Conservation (phyloP, 2,113 vertebrate species). For the Melanerpes aurifrons region DNA sequence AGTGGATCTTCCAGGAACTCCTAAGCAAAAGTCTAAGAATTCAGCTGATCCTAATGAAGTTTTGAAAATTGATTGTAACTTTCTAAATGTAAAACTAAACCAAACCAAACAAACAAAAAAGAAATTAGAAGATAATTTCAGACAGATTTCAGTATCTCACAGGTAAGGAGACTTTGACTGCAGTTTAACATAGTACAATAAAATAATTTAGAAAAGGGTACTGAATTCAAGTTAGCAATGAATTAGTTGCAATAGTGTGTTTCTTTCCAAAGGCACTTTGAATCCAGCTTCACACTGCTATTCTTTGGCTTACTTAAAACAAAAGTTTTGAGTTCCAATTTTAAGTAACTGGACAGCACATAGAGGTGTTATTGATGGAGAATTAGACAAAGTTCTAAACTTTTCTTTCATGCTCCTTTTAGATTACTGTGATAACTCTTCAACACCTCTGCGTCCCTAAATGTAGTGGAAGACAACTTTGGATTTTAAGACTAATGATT, state of each 20-base stretch:
- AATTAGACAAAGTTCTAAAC: not conserved
- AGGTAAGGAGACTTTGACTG: not conserved
- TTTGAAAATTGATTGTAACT: not conserved
- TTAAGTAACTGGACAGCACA: not conserved
- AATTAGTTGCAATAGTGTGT: not conserved
- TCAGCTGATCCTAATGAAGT: not conserved
- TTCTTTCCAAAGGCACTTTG: not conserved
- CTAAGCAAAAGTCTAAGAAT: not conserved
- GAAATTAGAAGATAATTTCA: not conserved
- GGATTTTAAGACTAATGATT: not conserved
- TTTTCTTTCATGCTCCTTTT: not conserved
- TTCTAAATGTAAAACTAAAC: not conserved
- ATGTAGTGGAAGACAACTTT: not conserved
- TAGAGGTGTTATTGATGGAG: not conserved
- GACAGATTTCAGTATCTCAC: not conserved
- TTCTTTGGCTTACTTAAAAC: not conserved
- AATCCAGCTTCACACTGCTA: not conserved
- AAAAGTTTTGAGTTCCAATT: not conserved
- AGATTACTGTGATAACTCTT: not conserved
- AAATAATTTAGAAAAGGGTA: not conserved
- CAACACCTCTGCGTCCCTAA: not conserved
- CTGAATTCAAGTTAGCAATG: not conserved
- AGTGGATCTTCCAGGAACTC: not conserved
- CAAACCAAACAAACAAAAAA: not conserved
- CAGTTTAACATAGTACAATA: not conserved